Conservation (phyloP, 2,888 invertebrate genomes). For the Macrophya alboannulata region DNA sequence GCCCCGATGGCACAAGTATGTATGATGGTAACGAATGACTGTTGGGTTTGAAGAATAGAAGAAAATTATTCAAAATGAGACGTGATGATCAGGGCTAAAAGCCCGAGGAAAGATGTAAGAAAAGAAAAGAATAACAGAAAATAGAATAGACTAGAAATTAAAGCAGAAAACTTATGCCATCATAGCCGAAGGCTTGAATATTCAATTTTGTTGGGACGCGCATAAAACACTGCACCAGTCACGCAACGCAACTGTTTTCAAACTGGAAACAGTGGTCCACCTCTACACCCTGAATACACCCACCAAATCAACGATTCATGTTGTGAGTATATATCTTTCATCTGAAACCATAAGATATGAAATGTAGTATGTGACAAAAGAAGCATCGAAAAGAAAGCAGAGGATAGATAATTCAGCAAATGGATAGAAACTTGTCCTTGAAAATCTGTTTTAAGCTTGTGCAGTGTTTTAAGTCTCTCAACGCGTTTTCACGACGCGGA, state of each 20-base stretch:
- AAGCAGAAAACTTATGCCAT: conserved; percentile 15
- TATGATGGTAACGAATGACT: not conserved
- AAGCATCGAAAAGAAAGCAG: conserved; percentile 70
- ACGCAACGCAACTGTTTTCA: conserved; percentile 57
- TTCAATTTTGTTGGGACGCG: conserved; percentile 63
- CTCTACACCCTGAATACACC: conserved; percentile 61
- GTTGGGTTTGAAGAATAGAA: not conserved
- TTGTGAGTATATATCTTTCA: conserved; percentile 55
- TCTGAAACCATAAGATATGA: conserved; percentile 56
- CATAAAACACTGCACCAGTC: conserved; percentile 75
- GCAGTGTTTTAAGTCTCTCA: conserved; percentile 72
- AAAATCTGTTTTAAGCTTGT: conserved; percentile 62
- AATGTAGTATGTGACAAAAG: conserved; percentile 49
- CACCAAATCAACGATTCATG: conserved; percentile 53
- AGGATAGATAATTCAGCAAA: conserved; percentile 48
- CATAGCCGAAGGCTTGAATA: conserved; percentile 36
- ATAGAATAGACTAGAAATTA: conserved; percentile 22
- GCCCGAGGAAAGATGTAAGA: not conserved
- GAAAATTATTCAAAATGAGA: not conserved
- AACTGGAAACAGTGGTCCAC: conserved; percentile 71
- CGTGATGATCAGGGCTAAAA: not conserved
- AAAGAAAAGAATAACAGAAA: conserved; percentile 28
- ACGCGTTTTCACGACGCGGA: not conserved
- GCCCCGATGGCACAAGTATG: conserved; percentile 18
- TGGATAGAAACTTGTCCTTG: conserved; percentile 55